These are phyloP conservation scores for Promerops cafer DNA, from an alignment of 2,113 vertebrate species.

Conservation along the genomic window DNA sequence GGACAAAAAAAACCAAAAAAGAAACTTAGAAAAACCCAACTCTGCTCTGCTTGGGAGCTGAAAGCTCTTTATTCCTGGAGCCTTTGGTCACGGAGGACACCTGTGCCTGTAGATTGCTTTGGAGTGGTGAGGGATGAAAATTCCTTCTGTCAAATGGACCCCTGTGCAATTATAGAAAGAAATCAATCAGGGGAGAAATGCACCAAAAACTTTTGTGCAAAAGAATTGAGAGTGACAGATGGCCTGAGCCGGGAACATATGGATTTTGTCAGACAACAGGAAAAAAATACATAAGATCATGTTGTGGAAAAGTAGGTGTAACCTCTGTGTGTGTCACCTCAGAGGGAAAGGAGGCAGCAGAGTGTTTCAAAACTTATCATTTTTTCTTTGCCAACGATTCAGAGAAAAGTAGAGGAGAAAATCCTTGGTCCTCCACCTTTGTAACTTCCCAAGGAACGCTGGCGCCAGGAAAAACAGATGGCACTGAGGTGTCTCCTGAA, in stretches of 20 bases:
- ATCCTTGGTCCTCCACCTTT: constrained; percentile 23
- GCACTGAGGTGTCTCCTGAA: neutral
- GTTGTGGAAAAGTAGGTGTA: constrained; percentile 10
- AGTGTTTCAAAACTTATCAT: neutral
- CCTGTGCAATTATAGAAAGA: neutral
- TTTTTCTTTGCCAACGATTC: constrained; percentile 20
- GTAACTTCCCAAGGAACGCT: neutral
- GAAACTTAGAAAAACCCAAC: neutral
- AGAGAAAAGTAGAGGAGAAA: constrained; percentile 21
- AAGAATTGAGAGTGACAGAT: constrained; percentile 17
- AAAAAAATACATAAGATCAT: neutral
- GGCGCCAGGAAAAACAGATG: constrained; percentile 42
- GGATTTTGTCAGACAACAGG: constrained; percentile 56
- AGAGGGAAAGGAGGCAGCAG: neutral
- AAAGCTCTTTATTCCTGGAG: neutral
- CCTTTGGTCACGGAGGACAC: neutral
- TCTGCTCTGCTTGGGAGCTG: neutral
- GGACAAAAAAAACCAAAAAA: rapidly evolving
- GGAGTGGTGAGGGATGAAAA: constrained; percentile 1
- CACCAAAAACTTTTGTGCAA: neutral
- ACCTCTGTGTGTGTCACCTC: neutral
- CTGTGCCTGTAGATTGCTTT: neutral
- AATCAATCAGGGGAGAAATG: constrained; percentile 20
- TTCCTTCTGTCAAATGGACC: neutral
- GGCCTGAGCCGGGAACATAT: constrained; percentile 27